Evolutionary conservation across 2,113 vertebrate species (phyloP).

Genomic region (Gila orcuttii): DNA sequence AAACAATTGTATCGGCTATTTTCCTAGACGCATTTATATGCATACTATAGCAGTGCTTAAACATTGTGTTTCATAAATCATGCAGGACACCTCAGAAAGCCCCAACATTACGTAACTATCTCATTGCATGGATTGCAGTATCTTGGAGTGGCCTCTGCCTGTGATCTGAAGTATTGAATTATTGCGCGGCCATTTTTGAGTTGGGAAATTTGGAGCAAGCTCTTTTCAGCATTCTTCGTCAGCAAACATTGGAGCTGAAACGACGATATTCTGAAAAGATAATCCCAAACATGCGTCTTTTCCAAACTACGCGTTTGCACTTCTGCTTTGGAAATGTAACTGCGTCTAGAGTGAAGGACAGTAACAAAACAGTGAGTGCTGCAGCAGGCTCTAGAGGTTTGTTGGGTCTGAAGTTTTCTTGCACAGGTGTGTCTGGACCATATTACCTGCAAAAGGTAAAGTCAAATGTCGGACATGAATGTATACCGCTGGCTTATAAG

Average conservation of each 20-base stretch:
- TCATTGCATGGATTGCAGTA: not conserved
- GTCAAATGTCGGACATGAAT: not conserved
- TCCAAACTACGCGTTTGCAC: not conserved
- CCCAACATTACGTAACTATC: not conserved
- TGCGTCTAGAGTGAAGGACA: not conserved
- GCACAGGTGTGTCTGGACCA: not conserved
- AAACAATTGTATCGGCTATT: not conserved
- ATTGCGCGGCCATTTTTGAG: not conserved
- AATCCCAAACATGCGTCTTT: not conserved
- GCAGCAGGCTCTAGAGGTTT: not conserved
- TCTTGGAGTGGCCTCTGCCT: constrained; percentile 38
- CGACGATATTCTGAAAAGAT: not conserved
- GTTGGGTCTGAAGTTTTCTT: not conserved
- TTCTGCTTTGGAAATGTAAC: not conserved
- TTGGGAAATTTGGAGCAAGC: not conserved
- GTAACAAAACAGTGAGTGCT: not conserved
- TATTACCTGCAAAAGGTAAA: not conserved
- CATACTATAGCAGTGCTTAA: not conserved
- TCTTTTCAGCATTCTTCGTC: not conserved
- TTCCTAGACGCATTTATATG: not conserved
- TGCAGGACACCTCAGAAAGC: not conserved
- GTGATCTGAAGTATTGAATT: constrained; percentile 4
- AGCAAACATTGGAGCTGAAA: not conserved
- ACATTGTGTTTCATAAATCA: constrained; percentile 13
- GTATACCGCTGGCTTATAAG: no score